Base-by-base conservation (phyloP, 2,888 invertebrate genomes). In the Hemistola chrysoprasaria region DNA sequence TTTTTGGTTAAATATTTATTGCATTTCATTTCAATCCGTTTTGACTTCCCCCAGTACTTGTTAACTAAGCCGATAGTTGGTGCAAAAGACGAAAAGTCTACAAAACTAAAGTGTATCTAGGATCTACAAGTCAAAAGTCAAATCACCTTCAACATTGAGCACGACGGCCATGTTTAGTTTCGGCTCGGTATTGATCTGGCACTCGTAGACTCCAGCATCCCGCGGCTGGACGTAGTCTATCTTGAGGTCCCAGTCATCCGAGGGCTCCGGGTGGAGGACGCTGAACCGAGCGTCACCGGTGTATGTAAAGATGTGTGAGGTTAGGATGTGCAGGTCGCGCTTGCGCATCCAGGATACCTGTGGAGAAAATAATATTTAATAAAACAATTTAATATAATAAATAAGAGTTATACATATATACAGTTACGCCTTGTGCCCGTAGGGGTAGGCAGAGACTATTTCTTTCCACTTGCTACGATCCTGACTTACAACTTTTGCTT, bases 101-200 rank as follows among this genome's bases (percentile, higher is more conserved):
- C 16, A 16, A 16, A 16, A 16, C n/a, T n/a, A n/a, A 16, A 4
- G 16, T 16, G 16, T 4, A 16, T n/a, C 41, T 32, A 36, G 22
- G 22, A 8, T 21, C 1, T 27, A 41, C 37, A 33, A 8, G 41
- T 38, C 38, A 31, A 35, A 26, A n/a, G n/a, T n/a, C 44, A 25
- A 54, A 33, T 63, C 89, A 96, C 96, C 95, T 92, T 95, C 95
- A 36, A 96, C 94, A 65, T 92, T 92, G 42, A 96, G 90, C 67
- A 92, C 81, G 65, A 96, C 92, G 27, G 95, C 95, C 91, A 95
- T 92, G 81, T 95, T 96, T 77, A 96, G 94, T 80, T 96, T 96
- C 9, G 96, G 96, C 73, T 96, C 96, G 0, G 95, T 96, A 83
- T 96, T 96, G 59, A 96, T 95, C 90, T 96, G 96, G 66, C 95